Conservation (phyloP, 2,888 invertebrate genomes). For the Polietes domitor region DNA sequence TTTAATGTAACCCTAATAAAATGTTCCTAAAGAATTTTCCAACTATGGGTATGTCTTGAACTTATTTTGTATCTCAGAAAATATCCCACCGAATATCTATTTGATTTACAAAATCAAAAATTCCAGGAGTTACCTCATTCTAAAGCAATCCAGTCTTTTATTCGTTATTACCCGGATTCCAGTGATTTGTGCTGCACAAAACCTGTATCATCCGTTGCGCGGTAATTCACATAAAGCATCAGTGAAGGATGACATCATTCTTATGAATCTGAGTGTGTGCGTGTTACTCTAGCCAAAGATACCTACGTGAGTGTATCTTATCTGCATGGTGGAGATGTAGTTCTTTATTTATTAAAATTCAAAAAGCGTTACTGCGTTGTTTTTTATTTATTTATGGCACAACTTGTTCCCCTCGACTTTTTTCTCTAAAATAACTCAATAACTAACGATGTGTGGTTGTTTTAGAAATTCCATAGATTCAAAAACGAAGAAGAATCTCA, state of each 20-base stretch:
- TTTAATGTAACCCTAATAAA: no score
- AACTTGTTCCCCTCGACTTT: background rate
- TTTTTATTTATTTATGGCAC: background rate
- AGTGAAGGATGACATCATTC: background rate
- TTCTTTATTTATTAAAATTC: conserved; percentile 1
- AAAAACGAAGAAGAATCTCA: background rate
- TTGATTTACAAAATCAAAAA: no score
- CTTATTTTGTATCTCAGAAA: no score
- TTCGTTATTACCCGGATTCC: no score
- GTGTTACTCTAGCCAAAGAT: background rate
- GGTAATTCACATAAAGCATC: background rate
- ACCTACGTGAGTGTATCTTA: no score
- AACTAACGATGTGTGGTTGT: background rate
- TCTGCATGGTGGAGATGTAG: background rate
- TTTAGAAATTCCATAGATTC: conserved; percentile 1
- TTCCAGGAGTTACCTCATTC: no score
- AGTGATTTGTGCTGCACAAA: no score
- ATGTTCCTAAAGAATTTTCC: no score
- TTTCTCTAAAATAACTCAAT: background rate
- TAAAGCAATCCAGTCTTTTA: no score
- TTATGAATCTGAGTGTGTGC: background rate
- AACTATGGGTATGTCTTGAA: no score
- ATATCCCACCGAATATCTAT: no score
- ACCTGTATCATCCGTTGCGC: no score
- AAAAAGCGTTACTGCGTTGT: background rate